Base-by-base conservation (phyloP, 2,888 invertebrate genomes). In the Hoplodrina blanda region DNA sequence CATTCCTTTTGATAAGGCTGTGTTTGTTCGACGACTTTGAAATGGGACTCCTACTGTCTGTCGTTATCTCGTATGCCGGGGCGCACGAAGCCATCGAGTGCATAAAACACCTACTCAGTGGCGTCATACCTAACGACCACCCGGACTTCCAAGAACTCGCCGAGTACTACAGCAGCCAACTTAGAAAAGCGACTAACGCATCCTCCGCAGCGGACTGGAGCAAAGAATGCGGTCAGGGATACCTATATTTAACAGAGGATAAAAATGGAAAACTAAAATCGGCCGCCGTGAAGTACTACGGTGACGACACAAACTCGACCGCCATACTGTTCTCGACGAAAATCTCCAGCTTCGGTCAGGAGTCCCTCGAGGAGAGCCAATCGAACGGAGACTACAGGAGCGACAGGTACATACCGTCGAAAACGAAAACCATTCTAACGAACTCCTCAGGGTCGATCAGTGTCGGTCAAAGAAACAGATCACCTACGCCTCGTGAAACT, bases 31-130 rank as follows among this genome's bases (percentile, higher is more conserved):
- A 83, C 81, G 76, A 81, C 74, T 60, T 81, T 81, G 85, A 87
- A 89, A 97, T 98, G 97, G 98, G 98, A 89, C 96, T 98, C 83
- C 92, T 98, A 86, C 93, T 98, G 73, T 98, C 98, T 62, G 95
- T 98, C 86, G 94, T 98, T 78, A 97, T 98, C 77, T 96, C 97
- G 78, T 98, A 98, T 91, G 97, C 98, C 78, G 98, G 98, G 76
- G 97, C 97, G 41, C 89, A 97, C 84, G 98, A 98, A 91, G 96
- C 97, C 55, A 86, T 97, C 65, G 96, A 97, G 70, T 97, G 97
- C 85, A 90, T 96, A 84, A 92, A 92, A 73, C 96, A 96, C 84
- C 93, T 97, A 55, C 86, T 95, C 60, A 93, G 93, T 81, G 96
- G 96, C 62, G 82, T 96, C 78, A 65, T 96, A 50, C 95, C 96